These are phyloP conservation scores for Archegozetes longisetosus DNA, from an alignment of 1,140 invertebrate genomes.

Conservation along the genomic window DNA sequence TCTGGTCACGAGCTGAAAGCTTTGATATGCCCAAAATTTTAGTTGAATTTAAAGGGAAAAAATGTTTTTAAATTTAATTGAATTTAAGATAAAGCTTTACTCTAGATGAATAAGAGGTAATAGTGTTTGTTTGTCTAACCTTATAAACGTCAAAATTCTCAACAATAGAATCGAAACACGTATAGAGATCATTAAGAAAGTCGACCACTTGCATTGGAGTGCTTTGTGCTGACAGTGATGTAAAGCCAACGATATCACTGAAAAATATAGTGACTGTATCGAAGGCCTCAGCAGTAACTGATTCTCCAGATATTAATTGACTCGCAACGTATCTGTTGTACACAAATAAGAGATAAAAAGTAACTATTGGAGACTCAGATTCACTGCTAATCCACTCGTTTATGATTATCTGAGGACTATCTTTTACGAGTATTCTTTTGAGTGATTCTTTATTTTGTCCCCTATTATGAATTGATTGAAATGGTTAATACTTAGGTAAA, in stretches of 20 bases:
- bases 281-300: constrained; percentile 85
- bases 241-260: constrained; percentile 96
- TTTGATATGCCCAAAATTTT: too few relatives aligned
- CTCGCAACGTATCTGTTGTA: constrained; percentile 35
- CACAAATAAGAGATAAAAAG: too few relatives aligned
- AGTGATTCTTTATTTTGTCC: constrained; percentile 8
- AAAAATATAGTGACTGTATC: constrained; percentile 91
- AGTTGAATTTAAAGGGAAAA: too few relatives aligned
- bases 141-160: constrained; percentile 92
- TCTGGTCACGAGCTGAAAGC: too few relatives aligned
- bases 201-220: constrained; percentile 78
- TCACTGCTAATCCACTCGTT: too few relatives aligned
- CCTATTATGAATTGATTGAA: too few relatives aligned
- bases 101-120: too few relatives aligned
- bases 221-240: constrained; percentile 78
- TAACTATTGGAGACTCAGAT: too few relatives aligned
- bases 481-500: constrained; percentile 78
- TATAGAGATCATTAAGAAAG: constrained; percentile 89
- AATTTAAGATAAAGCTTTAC: neutral
- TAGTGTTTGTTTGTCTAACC: constrained; percentile 49
- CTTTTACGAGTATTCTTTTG: constrained; percentile 18
- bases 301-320: constrained; percentile 61
- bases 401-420: constrained; percentile 19
- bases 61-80: constrained; percentile 22
- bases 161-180: constrained; percentile 81